Base-by-base conservation (phyloP, 2,113 vertebrate species). In the Isurus oxyrinchus region DNA sequence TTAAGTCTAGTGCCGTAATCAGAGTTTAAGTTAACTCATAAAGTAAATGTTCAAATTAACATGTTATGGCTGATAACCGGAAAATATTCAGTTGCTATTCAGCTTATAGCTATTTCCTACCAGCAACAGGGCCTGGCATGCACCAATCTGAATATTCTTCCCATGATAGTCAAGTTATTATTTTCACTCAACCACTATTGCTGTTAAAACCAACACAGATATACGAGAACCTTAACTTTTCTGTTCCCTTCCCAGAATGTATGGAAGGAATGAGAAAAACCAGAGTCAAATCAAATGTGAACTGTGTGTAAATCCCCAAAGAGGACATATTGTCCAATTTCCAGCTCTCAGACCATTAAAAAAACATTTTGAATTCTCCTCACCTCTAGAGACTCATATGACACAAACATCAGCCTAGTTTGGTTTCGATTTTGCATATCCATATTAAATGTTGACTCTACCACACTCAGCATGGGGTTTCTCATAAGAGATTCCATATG, bases 311-410 rank as follows among this genome's bases (percentile, higher is more conserved):
- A 72, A 95, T 95, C 67, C 94, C 94, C 49, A 95, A 53, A 95
- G 66, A 72, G 94, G 67, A 94, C 66, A 55, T 10, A 55, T 95
- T 69, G 94, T 72, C 66, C 67, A 53, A 76, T 55, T 95, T 95
- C 94, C 67, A 72, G 90, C 90, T 94, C 90, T 94, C 90, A 63
- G 19, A 63, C 49, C 67, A 95, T 95, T 67, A 95, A 95, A 94
- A 95, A 95, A 95, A 95, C 94, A 95, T 69, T 95, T 94, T 94
- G 90, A 94, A 94, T 95, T 95, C 94, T 95, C 14, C 94, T 95
- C 94, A 53, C 67, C 94, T 55, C 94, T 16, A 35, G 94, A 95
- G 90, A 94, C 90, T 94, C 90, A 94, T 94, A 94, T 61, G 90
- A 94, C 90, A 63, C 61, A 94, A 95, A 95, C 67, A 72, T 72